Base-by-base conservation (phyloP, 2,888 invertebrate species). In the Lathronympha strigana region DNA sequence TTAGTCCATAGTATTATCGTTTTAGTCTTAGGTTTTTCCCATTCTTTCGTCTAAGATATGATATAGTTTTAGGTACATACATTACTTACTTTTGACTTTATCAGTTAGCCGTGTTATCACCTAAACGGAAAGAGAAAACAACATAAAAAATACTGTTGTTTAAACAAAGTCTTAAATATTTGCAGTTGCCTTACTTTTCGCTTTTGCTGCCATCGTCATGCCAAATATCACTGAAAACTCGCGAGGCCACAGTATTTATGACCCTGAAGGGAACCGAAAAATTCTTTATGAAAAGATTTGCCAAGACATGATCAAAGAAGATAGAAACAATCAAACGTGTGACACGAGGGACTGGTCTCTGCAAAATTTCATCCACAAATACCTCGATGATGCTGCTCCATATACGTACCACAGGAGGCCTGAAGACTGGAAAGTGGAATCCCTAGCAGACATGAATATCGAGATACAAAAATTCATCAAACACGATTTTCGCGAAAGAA, bases 141-240 rank as follows among this genome's bases (percentile, higher is more conserved):
- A n/a, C n/a, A n/a, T n/a, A n/a, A n/a, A n/a, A n/a, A n/a, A n/a
- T n/a, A n/a, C n/a, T n/a, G n/a, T n/a, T n/a, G n/a, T 54, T 13
- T 38, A n/a, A n/a, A 38, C 1, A 15, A n/a, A 54, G 1, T n/a
- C 38, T 54, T n/a, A n/a, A n/a, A n/a, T 54, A 15, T 54, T 54
- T 54, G 36, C 53, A 54, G 53, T 38, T 38, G 6, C 36, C 36
- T 21, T 54, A 4, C 4, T 54, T 23, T 36, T 38, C 23, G 23
- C 23, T n/a, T 54, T 23, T 21, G 21, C 53, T n/a, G 38, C 15
- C n/a, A 54, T 15, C 5, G 6, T 23, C 53, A 36, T 19, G 19
- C 15, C 19, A 2, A n/a, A 21, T 54, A 15, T 5, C 9, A 23
- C 21, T 21, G 21, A 23, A n/a, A n/a, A n/a, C n/a, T 2, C 8